Base-by-base conservation (phyloP, 1,140 invertebrate species). In the Drosophila paulistorum region DNA sequence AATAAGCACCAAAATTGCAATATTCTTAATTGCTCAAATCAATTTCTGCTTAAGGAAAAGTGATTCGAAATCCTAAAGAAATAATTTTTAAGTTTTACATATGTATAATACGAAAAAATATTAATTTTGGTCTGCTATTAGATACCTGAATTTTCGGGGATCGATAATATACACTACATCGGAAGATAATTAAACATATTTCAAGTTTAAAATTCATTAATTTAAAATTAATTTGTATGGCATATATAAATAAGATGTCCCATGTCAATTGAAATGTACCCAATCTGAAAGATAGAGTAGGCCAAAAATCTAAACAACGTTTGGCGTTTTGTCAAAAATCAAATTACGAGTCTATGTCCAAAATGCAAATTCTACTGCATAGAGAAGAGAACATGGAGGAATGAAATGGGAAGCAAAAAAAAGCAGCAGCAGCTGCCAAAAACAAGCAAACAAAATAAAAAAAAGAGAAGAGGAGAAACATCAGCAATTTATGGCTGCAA, bases 251-350 rank as follows among this genome's bases (percentile, higher is more conserved):
- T 11, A 39, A 39, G 2, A 11, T 13, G 11, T 39, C 3, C 14
- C 13, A 30, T n/a, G 0, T 13, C 20, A 23, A n/a, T 23, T 51
- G 9, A 13, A 9, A 6, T n/a, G 60, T 74, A 55, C 69, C 69
- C 70, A 14, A 54, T 20, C 9, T 33, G 63, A 7, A 5, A 74
- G 30, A 6, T 30, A 30, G 71, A 20, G 58, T n/a, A 68, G 20
- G 10, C 17, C 13, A 51, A 54, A 74, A 68, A 75, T 74, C 73
- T 75, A 75, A 70, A 69, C 61, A 72, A 65, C 58, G 57, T 60
- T 62, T 55, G 68, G 73, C 73, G 66, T 76, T 76, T 76, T 76
- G 74, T 76, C 74, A 69, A 76, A 76, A 76, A 76, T 76, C 74
- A 76, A 76, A 76, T 76, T 76, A 76, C 74, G 35, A 76, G 60